Base-by-base conservation (phyloP, 35 echinoderm and acorn worm species). In the Acanthaster planci region DNA sequence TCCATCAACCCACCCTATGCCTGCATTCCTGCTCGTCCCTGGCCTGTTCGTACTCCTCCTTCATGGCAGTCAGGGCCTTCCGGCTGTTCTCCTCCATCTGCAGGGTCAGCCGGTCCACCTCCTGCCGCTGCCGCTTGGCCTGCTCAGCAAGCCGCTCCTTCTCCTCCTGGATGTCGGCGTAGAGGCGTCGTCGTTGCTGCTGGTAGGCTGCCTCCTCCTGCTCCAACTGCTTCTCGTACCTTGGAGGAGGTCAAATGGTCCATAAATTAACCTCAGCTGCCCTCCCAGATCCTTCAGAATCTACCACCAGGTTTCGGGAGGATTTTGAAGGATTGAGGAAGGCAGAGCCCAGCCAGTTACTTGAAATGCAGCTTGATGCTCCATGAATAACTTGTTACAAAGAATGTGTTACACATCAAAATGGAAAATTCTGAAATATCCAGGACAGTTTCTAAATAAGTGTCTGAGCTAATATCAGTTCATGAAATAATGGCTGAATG, bases 161-260 rank as follows among this genome's bases (percentile, higher is more conserved):
- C 75, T 97, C 94, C 36, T 97, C 94, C 51, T 97, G 94, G 52
- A 97, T 86, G 35, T 97, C 94, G 14, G 84, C 60, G 50, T 97
- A 97, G 53, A 97, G 79, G 32, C 94, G 82, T 32, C 94, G 76
- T 56, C 94, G 77, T 51, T 97, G 94, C 82, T 97, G 94, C 58
- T 97, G 94, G 79, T 86, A 97, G 44, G 90, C 86, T 52, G 91
- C 86, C 75, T 97, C 94, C 80, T 97, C 94, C 60, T 97, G 94
- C 78, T 97, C 94, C 12, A 97, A 76, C 56, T 97, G 94, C 76
- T 97, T 97, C 44, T 97, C 94, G 77, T 97, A 97, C 37, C 94
- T 97, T 19, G 14, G 34, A 37, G 18, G 35, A 17, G 22, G 51
- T 23, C 17, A 31, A 68, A 68, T 23, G n/a, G 60, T 27, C 8